Conservation (phyloP, 2,888 invertebrate genomes). For the Neelides folsomi region DNA sequence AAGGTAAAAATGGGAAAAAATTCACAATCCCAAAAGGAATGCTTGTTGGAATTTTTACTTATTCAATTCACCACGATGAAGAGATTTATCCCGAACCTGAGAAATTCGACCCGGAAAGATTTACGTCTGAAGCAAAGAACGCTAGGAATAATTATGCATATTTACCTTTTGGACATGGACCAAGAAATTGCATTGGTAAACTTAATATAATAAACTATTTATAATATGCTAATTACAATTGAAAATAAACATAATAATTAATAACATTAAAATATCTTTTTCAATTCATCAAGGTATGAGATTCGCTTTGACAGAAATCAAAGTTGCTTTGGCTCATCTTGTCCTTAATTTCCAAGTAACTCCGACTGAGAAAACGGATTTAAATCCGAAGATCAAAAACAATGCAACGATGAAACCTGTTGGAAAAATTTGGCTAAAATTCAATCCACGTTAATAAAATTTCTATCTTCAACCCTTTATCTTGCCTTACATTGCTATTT, state of each 20-base stretch:
- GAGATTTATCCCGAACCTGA: constrained; percentile 49
- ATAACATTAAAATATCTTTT: no score
- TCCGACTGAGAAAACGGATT: no score
- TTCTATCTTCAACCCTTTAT: no score
- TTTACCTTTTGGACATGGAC: constrained; percentile 42
- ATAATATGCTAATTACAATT: no score
- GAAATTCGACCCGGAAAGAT: constrained; percentile 43
- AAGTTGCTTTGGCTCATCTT: background rate
- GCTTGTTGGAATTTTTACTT: constrained; percentile 45
- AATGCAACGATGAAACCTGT: no score
- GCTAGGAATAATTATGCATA: constrained; percentile 36
- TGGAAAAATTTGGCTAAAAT: no score
- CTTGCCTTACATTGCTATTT: no score
- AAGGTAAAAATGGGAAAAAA: constrained; percentile 1
- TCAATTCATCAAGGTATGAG: background rate
- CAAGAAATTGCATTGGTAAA: constrained; percentile 40
- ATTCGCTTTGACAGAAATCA: background rate
- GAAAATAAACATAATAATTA: no score
- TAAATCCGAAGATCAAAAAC: no score
- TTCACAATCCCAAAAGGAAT: constrained; percentile 5
- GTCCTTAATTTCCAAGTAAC: no score
- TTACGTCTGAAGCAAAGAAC: constrained; percentile 36
- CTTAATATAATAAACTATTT: background rate
- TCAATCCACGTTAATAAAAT: no score
- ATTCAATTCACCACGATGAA: constrained; percentile 49